These are phyloP conservation scores for Augiades crinisus DNA, from an alignment of 2,888 invertebrate species.

Conservation along the genomic window DNA sequence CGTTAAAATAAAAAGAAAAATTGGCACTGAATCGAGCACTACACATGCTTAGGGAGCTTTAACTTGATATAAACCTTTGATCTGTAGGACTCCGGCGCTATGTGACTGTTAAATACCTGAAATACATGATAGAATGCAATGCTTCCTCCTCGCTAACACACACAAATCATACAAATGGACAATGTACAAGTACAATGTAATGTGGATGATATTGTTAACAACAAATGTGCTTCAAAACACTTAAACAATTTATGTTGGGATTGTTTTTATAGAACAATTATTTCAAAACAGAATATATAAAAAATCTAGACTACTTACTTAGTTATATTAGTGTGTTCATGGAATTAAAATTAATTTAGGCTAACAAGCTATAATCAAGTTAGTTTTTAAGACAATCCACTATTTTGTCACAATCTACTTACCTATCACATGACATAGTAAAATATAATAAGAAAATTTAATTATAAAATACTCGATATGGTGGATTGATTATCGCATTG, in stretches of 20 bases:
- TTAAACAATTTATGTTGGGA: too few species aligned
- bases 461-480: too few species aligned
- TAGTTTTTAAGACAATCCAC: too few species aligned
- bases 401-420: too few species aligned
- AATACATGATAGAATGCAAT: conserved; percentile 82
- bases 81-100: conserved; percentile 95
- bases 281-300: too few species aligned
- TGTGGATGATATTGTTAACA: conserved; percentile 20
- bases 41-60: conserved; percentile 75
- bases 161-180: conserved; percentile 13
- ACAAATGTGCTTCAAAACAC: neutral
- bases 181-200: conserved; percentile 5
- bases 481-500: too few species aligned
- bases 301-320: too few species aligned
- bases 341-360: neutral
- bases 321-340: too few species aligned
- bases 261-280: too few species aligned
- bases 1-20: conserved; percentile 46
- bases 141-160: conserved; percentile 47
- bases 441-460: too few species aligned
- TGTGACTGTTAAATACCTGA: conserved; percentile 97
- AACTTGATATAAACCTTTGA: conserved; percentile 90
- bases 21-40: conserved; percentile 51
- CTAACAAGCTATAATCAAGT: too few species aligned
- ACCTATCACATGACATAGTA: too few species aligned